Evolutionary conservation across 2,888 invertebrate genomes (phyloP).

Genomic region (Torymus tubicola): DNA sequence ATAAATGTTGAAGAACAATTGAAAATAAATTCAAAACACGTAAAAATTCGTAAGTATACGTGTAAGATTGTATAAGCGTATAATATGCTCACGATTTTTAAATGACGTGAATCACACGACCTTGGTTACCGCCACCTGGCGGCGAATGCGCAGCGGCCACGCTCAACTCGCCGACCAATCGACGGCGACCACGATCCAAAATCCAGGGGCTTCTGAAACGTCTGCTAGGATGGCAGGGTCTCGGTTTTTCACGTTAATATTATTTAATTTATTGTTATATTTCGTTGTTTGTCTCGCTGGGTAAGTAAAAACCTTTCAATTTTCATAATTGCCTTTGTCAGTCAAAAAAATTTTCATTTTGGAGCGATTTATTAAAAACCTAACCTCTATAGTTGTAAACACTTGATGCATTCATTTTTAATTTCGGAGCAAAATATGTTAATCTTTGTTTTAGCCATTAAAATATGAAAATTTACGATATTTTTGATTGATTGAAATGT

Average conservation of each 20-base stretch:
- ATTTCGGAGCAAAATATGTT: constrained; percentile 9
- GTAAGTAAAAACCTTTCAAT: constrained; percentile 64
- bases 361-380: constrained; percentile 15
- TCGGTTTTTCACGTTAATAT: constrained; percentile 67
- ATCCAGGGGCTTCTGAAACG: constrained; percentile 64
- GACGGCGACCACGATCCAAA: constrained; percentile 69
- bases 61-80: too few relatives aligned
- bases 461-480: background rate
- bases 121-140: constrained; percentile 17
- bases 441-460: constrained; percentile 14
- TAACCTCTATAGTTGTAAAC: constrained; percentile 53
- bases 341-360: constrained; percentile 36
- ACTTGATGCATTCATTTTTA: constrained; percentile 16
- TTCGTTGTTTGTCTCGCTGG: constrained; percentile 68
- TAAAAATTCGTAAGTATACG: too few relatives aligned
- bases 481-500: background rate
- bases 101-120: background rate
- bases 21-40: too few relatives aligned
- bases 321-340: constrained; percentile 20
- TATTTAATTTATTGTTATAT: constrained; percentile 70
- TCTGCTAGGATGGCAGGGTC: constrained; percentile 74
- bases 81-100: background rate
- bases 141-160: background rate
- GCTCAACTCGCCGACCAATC: constrained; percentile 65
- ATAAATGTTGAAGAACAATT: too few relatives aligned